These are phyloP conservation scores for Otus sunia DNA, from an alignment of 2,113 vertebrate species.

Conservation along the genomic window DNA sequence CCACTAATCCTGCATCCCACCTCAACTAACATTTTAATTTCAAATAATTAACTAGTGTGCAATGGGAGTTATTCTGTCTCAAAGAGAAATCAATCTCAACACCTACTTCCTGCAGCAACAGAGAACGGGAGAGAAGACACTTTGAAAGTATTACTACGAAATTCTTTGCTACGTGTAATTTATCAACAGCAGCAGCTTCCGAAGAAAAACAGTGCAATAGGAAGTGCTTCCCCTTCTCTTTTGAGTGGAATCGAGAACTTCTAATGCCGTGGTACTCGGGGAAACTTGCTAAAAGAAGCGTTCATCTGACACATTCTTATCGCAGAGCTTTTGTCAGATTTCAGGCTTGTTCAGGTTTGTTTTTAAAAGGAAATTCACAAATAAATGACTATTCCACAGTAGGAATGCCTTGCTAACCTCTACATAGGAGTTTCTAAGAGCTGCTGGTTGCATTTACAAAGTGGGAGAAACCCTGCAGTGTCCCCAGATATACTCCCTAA, in stretches of 20 bases:
- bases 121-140: neutral
- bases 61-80: neutral
- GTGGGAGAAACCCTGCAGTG: neutral
- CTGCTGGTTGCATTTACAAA: neutral
- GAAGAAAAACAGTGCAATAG: neutral
- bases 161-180: neutral
- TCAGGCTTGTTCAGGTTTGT: neutral
- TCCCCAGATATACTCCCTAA: fast-evolving
- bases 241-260: neutral
- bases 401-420: neutral
- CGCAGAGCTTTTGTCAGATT: neutral
- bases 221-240: neutral
- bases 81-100: neutral
- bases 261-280: neutral
- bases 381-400: fast-evolving
- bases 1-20: neutral
- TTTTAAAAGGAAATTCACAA: neutral
- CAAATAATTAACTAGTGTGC: neutral
- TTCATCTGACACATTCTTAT: neutral
- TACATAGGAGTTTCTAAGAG: neutral
- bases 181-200: neutral
- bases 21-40: neutral
- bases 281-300: neutral
- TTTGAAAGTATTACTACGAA: neutral
- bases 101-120: neutral